Percentiles rank a stretch among this genome's conserved stretches.
phyloP scores from a whole-genome alignment of 2,113 vertebrate species.

The Isichthys henryi region DNA sequence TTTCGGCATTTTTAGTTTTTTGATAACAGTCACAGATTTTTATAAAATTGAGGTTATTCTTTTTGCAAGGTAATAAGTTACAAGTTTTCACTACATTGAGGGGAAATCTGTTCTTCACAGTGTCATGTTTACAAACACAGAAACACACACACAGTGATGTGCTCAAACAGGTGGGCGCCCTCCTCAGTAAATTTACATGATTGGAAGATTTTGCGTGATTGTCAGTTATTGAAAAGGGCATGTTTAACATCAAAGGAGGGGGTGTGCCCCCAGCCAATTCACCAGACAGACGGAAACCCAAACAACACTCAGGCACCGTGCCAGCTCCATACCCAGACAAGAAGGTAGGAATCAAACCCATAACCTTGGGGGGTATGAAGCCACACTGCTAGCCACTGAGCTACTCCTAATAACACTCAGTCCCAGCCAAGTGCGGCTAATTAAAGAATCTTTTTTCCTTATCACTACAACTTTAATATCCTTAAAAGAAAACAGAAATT shows the following conservation, averaged over 20 bases:
- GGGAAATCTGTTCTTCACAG: neutral
- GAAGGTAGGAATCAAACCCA: neutral
- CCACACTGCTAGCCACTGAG: neutral
- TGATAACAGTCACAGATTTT: neutral
- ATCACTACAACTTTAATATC: neutral
- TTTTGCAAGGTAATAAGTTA: neutral
- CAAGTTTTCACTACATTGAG: neutral
- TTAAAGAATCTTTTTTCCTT: neutral
- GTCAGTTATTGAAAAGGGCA: too few relatives aligned
- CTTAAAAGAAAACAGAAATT: neutral
- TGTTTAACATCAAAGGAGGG: too few relatives aligned
- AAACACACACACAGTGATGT: neutral
- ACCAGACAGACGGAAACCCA: too few relatives aligned
- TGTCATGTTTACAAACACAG: neutral
- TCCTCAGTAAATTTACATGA: too few relatives aligned
- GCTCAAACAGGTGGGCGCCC: neutral
- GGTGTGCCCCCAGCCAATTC: too few relatives aligned
- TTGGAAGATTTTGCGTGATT: too few relatives aligned
- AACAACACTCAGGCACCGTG: too few relatives aligned
- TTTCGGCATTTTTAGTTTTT: neutral
- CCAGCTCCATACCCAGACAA: neutral
- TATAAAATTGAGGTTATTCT: neutral
- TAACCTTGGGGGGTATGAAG: neutral
- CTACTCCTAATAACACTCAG: neutral
- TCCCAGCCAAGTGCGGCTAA: neutral